A percentile compares a stretch with the other conserved stretches of the same genome.
phyloP scores from a whole-genome alignment of 2,888 invertebrate genomes.

The Eristalis arbustorum region DNA sequence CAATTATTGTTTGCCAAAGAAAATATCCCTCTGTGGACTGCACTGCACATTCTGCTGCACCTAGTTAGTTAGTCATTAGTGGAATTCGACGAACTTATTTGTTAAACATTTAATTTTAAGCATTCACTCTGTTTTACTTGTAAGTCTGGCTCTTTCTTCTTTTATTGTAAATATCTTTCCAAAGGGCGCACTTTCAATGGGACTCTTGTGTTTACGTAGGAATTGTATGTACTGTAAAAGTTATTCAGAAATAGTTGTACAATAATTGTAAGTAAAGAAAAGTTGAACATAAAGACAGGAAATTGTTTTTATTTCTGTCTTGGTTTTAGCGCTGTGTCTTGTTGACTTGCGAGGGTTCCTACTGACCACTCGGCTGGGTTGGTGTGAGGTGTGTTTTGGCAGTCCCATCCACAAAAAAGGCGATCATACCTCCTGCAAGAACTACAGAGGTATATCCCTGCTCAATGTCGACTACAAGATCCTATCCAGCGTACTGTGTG shows the following conservation, averaged over 20 bases:
- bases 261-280: slow-evolving; percentile 35
- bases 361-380: too few relatives aligned
- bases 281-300: neutral
- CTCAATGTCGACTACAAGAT: too few relatives aligned
- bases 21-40: neutral
- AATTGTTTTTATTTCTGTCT: neutral
- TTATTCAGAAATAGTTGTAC: slow-evolving; percentile 14
- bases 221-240: slow-evolving; percentile 8
- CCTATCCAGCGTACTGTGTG: too few relatives aligned
- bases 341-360: too few relatives aligned
- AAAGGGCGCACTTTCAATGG: neutral
- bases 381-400: too few relatives aligned
- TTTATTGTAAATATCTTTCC: slow-evolving; percentile 43
- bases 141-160: slow-evolving; percentile 7
- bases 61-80: slow-evolving; percentile 47
- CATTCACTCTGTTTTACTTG: slow-evolving; percentile 30
- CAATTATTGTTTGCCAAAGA: slow-evolving; percentile 5
- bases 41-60: slow-evolving; percentile 25
- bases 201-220: neutral
- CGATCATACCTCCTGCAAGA: too few relatives aligned
- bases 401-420: too few relatives aligned
- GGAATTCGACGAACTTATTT: slow-evolving; percentile 42
- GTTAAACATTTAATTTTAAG: slow-evolving; percentile 19
- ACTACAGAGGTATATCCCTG: too few relatives aligned
- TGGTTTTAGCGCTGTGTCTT: neutral